Percentiles rank a stretch among this genome's conserved stretches.
phyloP scores from a whole-genome alignment of 2,113 vertebrate species.

The Chaetura pelagica region DNA sequence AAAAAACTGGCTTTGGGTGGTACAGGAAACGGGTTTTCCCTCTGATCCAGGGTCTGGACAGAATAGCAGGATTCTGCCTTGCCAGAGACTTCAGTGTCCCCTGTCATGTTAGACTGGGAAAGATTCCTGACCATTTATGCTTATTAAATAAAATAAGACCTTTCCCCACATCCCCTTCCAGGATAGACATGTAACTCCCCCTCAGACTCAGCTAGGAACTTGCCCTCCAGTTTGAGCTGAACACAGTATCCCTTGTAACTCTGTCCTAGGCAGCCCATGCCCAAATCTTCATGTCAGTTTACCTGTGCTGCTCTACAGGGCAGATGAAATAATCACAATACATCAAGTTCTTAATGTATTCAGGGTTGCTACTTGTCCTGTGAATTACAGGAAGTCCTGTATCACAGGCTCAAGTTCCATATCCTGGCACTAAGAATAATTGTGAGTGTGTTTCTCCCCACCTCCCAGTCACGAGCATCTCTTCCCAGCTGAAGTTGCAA shows the following conservation, averaged over 20 bases:
- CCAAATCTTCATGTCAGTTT: not conserved
- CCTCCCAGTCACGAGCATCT: not conserved
- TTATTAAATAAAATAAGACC: not conserved
- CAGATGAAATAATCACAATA: not conserved
- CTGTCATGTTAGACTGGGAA: not conserved
- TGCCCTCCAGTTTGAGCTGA: not conserved
- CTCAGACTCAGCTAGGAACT: not conserved
- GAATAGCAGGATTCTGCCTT: not conserved
- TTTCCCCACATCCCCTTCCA: no score
- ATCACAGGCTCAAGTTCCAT: not conserved
- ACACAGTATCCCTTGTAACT: not conserved
- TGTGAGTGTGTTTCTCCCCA: not conserved
- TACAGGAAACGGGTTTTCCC: not conserved
- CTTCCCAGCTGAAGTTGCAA: not conserved
- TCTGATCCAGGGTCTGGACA: not conserved
- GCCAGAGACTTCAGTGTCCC: not conserved
- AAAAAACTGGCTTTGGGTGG: not conserved
- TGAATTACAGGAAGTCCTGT: not conserved
- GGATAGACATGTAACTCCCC: rapidly evolving
- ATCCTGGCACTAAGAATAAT: not conserved
- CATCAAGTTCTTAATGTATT: not conserved
- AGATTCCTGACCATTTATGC: not conserved
- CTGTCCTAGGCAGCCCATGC: not conserved
- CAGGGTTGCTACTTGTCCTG: not conserved
- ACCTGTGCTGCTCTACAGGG: not conserved